Conservation (phyloP, 2,797 vertebrate species). For the Anguilla anguilla region DNA sequence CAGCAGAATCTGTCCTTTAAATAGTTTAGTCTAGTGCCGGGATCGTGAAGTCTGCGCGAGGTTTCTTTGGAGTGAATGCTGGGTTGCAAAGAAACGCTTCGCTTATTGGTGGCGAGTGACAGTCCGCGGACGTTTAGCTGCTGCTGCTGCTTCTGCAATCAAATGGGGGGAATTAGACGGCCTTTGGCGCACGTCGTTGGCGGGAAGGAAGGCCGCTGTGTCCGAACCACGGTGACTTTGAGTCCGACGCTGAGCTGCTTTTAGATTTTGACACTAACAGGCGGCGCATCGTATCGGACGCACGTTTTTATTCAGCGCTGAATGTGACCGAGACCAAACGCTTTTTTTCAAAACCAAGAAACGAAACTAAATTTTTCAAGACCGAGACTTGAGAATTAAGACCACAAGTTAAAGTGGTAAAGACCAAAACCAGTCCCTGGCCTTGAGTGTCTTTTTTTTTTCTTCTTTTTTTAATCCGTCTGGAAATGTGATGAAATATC, state of each 20-base stretch:
- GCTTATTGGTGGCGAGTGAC: background rate
- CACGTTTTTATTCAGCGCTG: background rate
- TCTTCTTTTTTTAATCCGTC: no score
- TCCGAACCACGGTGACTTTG: background rate
- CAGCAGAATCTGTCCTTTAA: background rate
- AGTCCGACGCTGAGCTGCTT: background rate
- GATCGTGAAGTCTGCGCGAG: background rate
- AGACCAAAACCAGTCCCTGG: constrained; percentile 6
- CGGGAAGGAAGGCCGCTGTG: background rate
- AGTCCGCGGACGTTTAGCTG: background rate
- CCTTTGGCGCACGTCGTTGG: background rate
- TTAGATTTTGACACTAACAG: background rate
- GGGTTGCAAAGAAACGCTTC: background rate
- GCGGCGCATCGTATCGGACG: background rate
- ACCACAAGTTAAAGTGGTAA: background rate
- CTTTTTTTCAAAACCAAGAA: constrained; percentile 14
- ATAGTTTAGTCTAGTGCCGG: background rate
- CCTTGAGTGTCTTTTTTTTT: background rate
- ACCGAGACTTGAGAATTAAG: background rate
- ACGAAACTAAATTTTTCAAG: background rate
- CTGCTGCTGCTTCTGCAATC: background rate
- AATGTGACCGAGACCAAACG: background rate
- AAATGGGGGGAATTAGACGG: background rate
- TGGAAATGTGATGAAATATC: background rate
- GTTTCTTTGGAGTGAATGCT: background rate